These are phyloP conservation scores for Dendrolimus kikuchii DNA, from an alignment of 1,140 invertebrate genomes.

Conservation along the genomic window DNA sequence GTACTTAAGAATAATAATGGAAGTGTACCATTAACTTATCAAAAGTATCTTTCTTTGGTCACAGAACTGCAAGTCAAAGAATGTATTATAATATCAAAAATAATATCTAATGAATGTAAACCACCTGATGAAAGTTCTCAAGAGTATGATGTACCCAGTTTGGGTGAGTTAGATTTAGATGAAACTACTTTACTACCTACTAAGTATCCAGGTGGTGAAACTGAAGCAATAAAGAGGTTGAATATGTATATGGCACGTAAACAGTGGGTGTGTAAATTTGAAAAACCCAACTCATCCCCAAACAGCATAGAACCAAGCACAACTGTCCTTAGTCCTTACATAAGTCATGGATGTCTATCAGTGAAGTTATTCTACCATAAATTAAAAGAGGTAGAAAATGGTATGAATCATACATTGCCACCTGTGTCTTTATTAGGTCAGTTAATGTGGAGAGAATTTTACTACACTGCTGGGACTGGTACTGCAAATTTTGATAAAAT, in stretches of 20 bases:
- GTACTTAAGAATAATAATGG: slow-evolving; percentile 78
- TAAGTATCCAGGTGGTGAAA: slow-evolving; percentile 80
- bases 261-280: slow-evolving; percentile 81
- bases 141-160: slow-evolving; percentile 74
- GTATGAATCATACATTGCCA: slow-evolving; percentile 72
- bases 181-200: slow-evolving; percentile 50
- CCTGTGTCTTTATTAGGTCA: slow-evolving; percentile 78
- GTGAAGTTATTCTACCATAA: slow-evolving; percentile 77
- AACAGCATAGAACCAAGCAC: slow-evolving; percentile 81
- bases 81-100: slow-evolving; percentile 63
- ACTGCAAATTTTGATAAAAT: slow-evolving; percentile 83
- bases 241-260: slow-evolving; percentile 75
- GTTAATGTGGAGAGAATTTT: slow-evolving; percentile 84
- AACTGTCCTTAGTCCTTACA: slow-evolving; percentile 82
- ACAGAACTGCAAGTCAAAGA: slow-evolving; percentile 72
- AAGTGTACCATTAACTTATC: slow-evolving; percentile 79
- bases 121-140: slow-evolving; percentile 69
- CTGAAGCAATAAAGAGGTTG: slow-evolving; percentile 77
- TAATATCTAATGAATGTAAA: slow-evolving; percentile 59
- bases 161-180: slow-evolving; percentile 75
- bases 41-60: slow-evolving; percentile 78
- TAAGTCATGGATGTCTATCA: slow-evolving; percentile 83
- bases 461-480: slow-evolving; percentile 79
- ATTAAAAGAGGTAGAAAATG: slow-evolving; percentile 72
- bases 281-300: slow-evolving; percentile 82